Conservation (phyloP, 2,113 vertebrate genomes). For the Columba janthina region DNA sequence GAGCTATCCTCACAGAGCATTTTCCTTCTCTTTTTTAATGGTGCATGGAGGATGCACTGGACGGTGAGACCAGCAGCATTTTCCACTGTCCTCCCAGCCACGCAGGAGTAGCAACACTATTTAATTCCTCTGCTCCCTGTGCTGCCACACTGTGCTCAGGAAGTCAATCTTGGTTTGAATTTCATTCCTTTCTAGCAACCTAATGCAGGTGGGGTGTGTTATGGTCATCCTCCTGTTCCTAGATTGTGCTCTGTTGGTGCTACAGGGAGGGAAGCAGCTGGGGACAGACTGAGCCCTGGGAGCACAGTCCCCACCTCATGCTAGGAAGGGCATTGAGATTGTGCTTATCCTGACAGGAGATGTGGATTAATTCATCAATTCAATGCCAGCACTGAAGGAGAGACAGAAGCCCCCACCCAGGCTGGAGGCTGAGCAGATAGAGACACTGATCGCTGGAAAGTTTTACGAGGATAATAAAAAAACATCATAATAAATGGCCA, state of each 20-base stretch:
- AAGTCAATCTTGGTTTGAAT: not conserved
- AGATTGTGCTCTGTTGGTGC: not conserved
- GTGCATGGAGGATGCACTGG: fast-evolving
- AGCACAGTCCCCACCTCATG: not conserved
- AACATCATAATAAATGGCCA: conserved; percentile 31
- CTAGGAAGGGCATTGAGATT: not conserved
- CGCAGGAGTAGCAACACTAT: fast-evolving
- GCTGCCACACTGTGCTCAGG: not conserved
- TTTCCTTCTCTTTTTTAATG: not conserved
- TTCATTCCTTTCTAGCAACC: not conserved
- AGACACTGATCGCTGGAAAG: conserved; percentile 2
- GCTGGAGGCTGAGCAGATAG: conserved; percentile 35
- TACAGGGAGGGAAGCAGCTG: not conserved
- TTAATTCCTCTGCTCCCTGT: not conserved
- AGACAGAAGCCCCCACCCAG: not conserved
- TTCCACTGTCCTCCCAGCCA: not conserved
- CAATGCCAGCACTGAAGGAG: not conserved
- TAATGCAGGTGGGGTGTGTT: not conserved
- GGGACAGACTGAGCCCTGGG: fast-evolving
- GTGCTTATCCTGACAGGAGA: fast-evolving
- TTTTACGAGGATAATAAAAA: conserved; percentile 53
- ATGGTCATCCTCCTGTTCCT: not conserved
- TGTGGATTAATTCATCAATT: not conserved
- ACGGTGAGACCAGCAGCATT: fast-evolving
- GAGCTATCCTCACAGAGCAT: not conserved